Evolutionary conservation across 2,113 vertebrate species (phyloP).

Genomic region (Seriola rivoliana): DNA sequence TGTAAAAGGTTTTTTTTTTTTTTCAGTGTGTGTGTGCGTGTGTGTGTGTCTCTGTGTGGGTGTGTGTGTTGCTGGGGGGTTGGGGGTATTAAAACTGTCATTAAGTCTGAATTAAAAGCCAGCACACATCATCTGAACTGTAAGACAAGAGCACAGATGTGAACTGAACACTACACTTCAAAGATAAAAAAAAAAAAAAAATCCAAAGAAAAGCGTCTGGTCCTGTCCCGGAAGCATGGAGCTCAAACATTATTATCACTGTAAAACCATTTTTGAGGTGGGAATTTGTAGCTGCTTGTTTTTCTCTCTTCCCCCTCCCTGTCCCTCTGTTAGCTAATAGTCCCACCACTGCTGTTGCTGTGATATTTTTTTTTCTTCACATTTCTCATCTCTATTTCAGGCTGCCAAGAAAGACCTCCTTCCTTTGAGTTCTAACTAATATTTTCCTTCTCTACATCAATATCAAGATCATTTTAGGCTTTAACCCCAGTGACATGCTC

Average conservation of each 20-base stretch:
- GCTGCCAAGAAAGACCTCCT: neutral
- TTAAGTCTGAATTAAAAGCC: constrained; percentile 41
- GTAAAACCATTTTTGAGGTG: constrained; percentile 33
- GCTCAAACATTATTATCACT: constrained; percentile 52
- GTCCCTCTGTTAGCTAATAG: constrained; percentile 30
- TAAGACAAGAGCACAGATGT: constrained; percentile 18
- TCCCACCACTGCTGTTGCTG: constrained; percentile 26
- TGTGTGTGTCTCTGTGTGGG: neutral
- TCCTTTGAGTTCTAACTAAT: constrained; percentile 9
- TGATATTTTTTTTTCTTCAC: constrained; percentile 18
- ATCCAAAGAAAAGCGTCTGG: constrained; percentile 10
- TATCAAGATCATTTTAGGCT: neutral
- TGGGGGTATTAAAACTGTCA: constrained; percentile 41
- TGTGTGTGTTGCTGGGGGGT: constrained; percentile 15
- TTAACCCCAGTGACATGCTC: neutral
- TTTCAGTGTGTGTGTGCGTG: neutral
- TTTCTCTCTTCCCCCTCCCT: constrained; percentile 30
- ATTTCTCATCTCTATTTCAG: constrained; percentile 23
- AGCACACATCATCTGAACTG: constrained; percentile 28
- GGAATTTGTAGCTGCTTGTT: constrained; percentile 36
- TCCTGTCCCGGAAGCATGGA: constrained; percentile 22
- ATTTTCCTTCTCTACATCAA: neutral
- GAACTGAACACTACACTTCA: constrained; percentile 31
- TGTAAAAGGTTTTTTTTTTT: constrained; percentile 39
- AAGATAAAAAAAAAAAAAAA: constrained; percentile 19